Conservation (phyloP, 2,113 vertebrate genomes). For the Spea multiplicata region DNA sequence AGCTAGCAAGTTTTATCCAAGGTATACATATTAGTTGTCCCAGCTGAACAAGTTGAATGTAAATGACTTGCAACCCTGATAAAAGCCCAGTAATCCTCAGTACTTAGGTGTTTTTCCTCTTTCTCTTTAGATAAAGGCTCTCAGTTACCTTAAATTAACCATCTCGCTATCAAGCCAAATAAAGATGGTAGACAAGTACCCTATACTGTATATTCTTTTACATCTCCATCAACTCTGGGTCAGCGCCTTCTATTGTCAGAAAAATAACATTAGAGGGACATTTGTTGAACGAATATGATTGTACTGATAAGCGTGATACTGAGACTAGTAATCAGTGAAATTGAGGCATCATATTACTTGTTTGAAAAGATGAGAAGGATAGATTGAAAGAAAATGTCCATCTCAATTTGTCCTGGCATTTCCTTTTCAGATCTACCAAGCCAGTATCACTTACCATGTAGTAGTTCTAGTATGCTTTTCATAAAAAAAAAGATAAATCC, state of each 20-base stretch:
- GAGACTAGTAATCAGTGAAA: slow-evolving; percentile 68
- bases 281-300: slow-evolving; percentile 62
- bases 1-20: slow-evolving; percentile 15
- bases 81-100: slow-evolving; percentile 26
- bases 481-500: slow-evolving; percentile 46
- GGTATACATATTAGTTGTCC: slow-evolving; percentile 34
- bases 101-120: slow-evolving; percentile 50
- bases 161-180: slow-evolving; percentile 51
- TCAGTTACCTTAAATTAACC: slow-evolving; percentile 60
- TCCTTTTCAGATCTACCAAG: slow-evolving; percentile 57
- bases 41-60: slow-evolving; percentile 46
- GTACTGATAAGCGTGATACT: slow-evolving; percentile 63
- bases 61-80: slow-evolving; percentile 53
- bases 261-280: slow-evolving; percentile 64
- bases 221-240: slow-evolving; percentile 54
- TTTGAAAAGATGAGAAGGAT: slow-evolving; percentile 58
- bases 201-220: slow-evolving; percentile 50
- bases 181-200: slow-evolving; percentile 55
- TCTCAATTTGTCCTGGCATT: slow-evolving; percentile 61
- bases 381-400: slow-evolving; percentile 56
- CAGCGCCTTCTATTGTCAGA: slow-evolving; percentile 60
- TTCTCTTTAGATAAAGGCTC: slow-evolving; percentile 51
- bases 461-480: slow-evolving; percentile 55
- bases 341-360: slow-evolving; percentile 59
- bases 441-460: slow-evolving; percentile 58